These are phyloP conservation scores for Cherax quadricarinatus DNA, from an alignment of 1,140 invertebrate species.

Conservation along the genomic window DNA sequence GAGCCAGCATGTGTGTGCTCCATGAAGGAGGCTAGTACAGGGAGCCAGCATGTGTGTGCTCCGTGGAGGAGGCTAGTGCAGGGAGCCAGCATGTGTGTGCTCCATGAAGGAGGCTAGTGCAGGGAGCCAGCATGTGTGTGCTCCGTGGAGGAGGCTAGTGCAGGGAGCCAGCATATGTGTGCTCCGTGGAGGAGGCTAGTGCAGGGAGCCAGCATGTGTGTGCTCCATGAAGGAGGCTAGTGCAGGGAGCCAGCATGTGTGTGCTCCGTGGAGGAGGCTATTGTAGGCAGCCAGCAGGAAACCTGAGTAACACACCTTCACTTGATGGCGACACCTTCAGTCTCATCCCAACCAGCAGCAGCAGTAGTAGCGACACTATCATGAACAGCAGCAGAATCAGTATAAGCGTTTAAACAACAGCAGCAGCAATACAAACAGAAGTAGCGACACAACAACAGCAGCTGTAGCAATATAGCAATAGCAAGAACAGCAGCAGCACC, in stretches of 20 bases:
- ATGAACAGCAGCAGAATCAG: not conserved
- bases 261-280: not conserved
- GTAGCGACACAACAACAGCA: not conserved
- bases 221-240: too few species aligned
- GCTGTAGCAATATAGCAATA: not conserved
- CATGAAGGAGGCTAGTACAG: not conserved
- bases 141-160: not conserved
- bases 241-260: too few species aligned
- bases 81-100: not conserved
- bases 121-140: too few species aligned
- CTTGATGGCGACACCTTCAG: too few species aligned
- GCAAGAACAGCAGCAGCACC: not conserved
- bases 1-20: too few species aligned
- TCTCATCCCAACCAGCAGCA: too few species aligned
- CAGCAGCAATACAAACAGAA: not conserved
- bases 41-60: not conserved
- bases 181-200: not conserved
- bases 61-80: not conserved
- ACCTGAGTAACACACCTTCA: too few species aligned
- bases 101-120: too few species aligned
- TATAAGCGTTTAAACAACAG: not conserved
- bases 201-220: not conserved
- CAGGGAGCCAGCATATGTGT: slow-evolving; percentile 1
- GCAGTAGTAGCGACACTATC: not conserved
- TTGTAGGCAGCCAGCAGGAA: too few species aligned